Percentiles rank a stretch among this genome's conserved stretches.
Conservation (phyloP, 2,113 vertebrate genomes). For the Toxostoma redivivum region DNA sequence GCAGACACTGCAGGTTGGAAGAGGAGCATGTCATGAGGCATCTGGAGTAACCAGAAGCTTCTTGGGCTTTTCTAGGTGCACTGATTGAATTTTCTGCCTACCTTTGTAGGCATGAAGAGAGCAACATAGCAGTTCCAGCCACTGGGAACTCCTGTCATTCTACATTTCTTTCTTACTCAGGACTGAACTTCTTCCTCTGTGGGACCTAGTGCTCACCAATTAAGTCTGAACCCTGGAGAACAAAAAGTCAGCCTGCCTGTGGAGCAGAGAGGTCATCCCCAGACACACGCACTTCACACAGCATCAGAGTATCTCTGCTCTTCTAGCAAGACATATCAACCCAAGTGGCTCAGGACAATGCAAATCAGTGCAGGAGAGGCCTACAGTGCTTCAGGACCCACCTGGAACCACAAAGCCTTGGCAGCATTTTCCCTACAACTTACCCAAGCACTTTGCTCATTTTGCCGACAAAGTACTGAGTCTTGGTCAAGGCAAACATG, state of each 20-base stretch:
- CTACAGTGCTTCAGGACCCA: background rate
- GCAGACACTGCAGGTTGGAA: background rate
- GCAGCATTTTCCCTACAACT: background rate
- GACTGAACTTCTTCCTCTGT: background rate
- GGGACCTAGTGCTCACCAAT: background rate
- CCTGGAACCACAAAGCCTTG: background rate
- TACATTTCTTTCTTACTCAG: background rate
- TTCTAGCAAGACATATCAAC: background rate
- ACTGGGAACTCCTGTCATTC: background rate
- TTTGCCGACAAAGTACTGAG: background rate
- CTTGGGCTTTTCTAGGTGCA: background rate
- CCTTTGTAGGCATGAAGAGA: background rate
- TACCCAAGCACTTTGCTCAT: background rate
- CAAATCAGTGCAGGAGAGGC: background rate
- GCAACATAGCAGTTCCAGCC: background rate
- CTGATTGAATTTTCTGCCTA: background rate
- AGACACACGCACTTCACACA: background rate
- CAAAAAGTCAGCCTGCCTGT: background rate
- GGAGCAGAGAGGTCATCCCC: background rate
- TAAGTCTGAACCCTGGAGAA: background rate
- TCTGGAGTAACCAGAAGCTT: background rate
- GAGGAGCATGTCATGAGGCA: background rate
- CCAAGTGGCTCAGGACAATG: background rate
- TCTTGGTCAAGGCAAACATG: background rate
- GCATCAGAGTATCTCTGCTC: background rate